A percentile compares a stretch with the other conserved stretches of the same genome.
Conservation (phyloP, 1,140 invertebrate genomes). For the Pararge aegeria region DNA sequence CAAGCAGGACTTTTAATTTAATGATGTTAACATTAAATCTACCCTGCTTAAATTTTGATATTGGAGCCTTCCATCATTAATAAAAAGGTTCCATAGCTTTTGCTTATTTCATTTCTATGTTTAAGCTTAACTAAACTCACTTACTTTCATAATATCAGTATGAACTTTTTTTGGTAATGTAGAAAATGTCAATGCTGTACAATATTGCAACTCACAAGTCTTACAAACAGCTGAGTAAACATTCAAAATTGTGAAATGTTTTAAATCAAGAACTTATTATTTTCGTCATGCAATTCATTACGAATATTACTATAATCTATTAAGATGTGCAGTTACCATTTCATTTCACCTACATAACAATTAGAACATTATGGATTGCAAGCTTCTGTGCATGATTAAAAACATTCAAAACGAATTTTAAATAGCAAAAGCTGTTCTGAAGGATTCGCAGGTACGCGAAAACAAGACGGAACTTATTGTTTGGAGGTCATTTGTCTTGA, state of each 20-base stretch:
- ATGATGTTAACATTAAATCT: too few species aligned
- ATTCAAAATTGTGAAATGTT: background rate
- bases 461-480: conserved; percentile 43
- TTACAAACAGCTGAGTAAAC: background rate
- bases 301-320: background rate
- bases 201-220: too few species aligned
- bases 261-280: background rate
- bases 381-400: conserved; percentile 22
- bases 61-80: too few species aligned
- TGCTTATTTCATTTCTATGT: too few species aligned
- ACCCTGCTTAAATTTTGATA: too few species aligned
- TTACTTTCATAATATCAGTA: too few species aligned
- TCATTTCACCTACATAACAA: conserved; percentile 55
- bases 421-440: conserved; percentile 1
- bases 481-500: conserved; percentile 66
- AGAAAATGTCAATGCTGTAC: too few species aligned
- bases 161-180: too few species aligned
- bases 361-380: conserved; percentile 35
- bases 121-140: too few species aligned
- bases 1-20: too few species aligned
- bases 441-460: conserved; percentile 12
- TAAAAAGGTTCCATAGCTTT: too few species aligned
- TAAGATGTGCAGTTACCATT: conserved; percentile 51
- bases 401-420: background rate
- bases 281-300: background rate